These are phyloP conservation scores for Pogonognathellus flavescens DNA, from an alignment of 1,140 invertebrate species.

Conservation along the genomic window DNA sequence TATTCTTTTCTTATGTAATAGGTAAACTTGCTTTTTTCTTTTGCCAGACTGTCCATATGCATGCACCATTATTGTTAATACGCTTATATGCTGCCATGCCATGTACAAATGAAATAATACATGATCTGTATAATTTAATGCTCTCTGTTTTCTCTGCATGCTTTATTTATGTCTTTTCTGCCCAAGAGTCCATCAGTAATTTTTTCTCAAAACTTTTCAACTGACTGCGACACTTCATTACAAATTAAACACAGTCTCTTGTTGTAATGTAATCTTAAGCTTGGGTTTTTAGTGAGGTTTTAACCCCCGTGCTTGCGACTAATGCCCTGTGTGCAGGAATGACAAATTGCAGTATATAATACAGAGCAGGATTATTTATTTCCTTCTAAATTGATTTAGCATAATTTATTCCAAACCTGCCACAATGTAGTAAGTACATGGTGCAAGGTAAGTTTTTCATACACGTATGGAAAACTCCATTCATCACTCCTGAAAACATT, in stretches of 20 bases:
- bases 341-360: slow-evolving; percentile 12
- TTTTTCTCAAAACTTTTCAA: slow-evolving; percentile 13
- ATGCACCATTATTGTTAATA: not conserved
- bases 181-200: slow-evolving; percentile 23
- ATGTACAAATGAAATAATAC: not conserved
- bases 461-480: too few relatives aligned
- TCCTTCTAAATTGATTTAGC: not conserved
- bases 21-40: too few relatives aligned
- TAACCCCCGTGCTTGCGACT: not conserved
- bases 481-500: too few relatives aligned
- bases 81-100: not conserved
- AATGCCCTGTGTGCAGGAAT: slow-evolving; percentile 1
- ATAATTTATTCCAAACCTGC: too few relatives aligned
- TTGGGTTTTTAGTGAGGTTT: not conserved
- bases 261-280: not conserved
- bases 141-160: slow-evolving; percentile 6
- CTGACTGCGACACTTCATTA: slow-evolving; percentile 10
- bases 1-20: not conserved
- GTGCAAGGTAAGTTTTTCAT: too few relatives aligned
- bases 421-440: too few relatives aligned
- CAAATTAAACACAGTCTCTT: not conserved
- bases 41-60: too few relatives aligned
- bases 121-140: slow-evolving; percentile 35
- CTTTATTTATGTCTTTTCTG: slow-evolving; percentile 37
- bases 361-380: slow-evolving; percentile 10